Conservation (phyloP, 2,888 invertebrate genomes). For the Chouioia cunea region DNA sequence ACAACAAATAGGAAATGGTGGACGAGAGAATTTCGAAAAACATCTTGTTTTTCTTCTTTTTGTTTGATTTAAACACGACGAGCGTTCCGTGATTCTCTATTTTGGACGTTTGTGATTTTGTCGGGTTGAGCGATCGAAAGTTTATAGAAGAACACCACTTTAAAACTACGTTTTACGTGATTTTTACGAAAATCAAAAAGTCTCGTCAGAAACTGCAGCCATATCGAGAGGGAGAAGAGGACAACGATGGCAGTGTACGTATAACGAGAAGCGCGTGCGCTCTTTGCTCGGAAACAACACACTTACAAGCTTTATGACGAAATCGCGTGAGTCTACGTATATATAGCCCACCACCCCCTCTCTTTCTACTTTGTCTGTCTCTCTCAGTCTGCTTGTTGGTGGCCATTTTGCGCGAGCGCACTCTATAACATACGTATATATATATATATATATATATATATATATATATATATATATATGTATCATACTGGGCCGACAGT, state of each 20-base stretch:
- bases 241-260: background rate
- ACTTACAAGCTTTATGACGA: constrained; percentile 39
- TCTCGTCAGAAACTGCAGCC: background rate
- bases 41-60: background rate
- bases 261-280: constrained; percentile 1
- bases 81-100: too few species aligned
- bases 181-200: too few species aligned
- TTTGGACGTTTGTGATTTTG: too few species aligned
- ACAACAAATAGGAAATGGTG: constrained; percentile 42
- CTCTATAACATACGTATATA: too few species aligned
- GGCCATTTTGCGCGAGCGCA: constrained; percentile 32
- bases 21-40: background rate
- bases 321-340: constrained; percentile 37
- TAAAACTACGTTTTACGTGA: too few species aligned
- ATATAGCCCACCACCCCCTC: background rate
- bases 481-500: too few species aligned
- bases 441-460: too few species aligned
- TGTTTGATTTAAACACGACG: too few species aligned
- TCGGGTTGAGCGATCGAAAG: too few species aligned
- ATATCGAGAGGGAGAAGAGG: background rate
- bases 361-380: background rate
- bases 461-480: too few species aligned
- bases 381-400: constrained; percentile 9
- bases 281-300: background rate
- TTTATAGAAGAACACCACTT: too few species aligned